phyloP scores from a whole-genome alignment of 2,888 invertebrate species.

The Mythimna vitellina region DNA sequence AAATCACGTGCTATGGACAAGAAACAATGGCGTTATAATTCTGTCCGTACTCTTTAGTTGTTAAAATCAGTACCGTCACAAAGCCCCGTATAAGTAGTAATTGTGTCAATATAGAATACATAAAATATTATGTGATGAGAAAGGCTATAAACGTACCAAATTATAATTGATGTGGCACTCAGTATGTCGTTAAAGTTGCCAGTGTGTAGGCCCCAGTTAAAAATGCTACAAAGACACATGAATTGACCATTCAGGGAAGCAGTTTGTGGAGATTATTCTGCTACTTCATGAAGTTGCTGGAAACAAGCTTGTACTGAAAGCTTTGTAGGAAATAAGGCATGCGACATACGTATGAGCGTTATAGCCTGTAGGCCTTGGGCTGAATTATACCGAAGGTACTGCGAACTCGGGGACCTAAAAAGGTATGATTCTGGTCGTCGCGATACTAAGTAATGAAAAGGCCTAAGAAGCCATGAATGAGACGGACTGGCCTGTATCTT shows the following conservation, averaged over 20 bases:
- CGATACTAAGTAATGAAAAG: constrained; percentile 25
- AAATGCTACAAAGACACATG: constrained; percentile 44
- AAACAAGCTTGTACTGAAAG: constrained; percentile 50
- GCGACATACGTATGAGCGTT: constrained; percentile 60
- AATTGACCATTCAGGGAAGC: constrained; percentile 55
- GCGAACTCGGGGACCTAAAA: constrained; percentile 42
- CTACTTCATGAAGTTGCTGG: constrained; percentile 45
- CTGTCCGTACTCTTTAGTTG: constrained; percentile 54
- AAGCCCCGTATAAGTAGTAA: constrained; percentile 42
- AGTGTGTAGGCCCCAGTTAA: constrained; percentile 24
- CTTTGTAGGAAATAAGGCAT: constrained; percentile 51
- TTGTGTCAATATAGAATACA: constrained; percentile 56
- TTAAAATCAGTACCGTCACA: constrained; percentile 61
- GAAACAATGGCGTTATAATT: constrained; percentile 59
- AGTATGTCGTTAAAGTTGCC: constrained; percentile 49
- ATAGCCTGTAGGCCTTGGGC: constrained; percentile 48
- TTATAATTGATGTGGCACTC: constrained; percentile 46
- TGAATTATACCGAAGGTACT: constrained; percentile 22
- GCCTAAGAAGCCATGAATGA: constrained; percentile 12
- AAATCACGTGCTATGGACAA: constrained; percentile 62
- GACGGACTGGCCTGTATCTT: constrained; percentile 22
- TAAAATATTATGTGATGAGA: constrained; percentile 51
- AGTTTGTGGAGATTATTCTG: constrained; percentile 60
- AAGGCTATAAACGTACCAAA: constrained; percentile 56
- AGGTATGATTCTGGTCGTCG: constrained; percentile 25